Base-by-base conservation (phyloP, 2,888 invertebrate species). In the Bimastos eiseni region DNA sequence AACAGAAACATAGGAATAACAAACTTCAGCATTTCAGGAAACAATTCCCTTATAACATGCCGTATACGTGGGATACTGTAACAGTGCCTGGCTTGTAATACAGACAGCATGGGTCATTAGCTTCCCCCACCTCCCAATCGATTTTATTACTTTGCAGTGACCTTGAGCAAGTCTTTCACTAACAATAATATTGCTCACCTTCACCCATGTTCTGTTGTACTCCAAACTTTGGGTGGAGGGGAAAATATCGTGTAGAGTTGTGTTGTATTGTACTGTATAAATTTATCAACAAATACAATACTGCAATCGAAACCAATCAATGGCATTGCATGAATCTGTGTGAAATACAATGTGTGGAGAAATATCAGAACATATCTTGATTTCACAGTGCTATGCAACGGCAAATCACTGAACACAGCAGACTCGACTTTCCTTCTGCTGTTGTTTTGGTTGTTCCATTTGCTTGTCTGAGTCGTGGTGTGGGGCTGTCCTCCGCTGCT, bases 401-500 rank as follows among this genome's bases (percentile, higher is more conserved):
- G 70, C n/a, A 70, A n/a, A n/a, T 89, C 89, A 91, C 90, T 91
- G 91, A 13, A 91, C 83, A 17, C 41, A 34, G 84, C 91, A 91
- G 90, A 91, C 90, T 15, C 91, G 89, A 84, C 91, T 91, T 38
- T 91, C 89, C 38, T 49, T 38, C 44, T 89, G 89, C 34, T 38
- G 55, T 15, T 83, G 89, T 41, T 36, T 86, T 33, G 83, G 90
- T 49, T 70, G 70, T 70, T 8, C 70, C 4, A 30, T 8, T 70
- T 70, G 70, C 11, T n/a, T 70, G 70, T 70, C 70, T 2, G 70
- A 70, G 70, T 70, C 70, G 17, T 70, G 70, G 70, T 90, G 49
- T 13, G 90, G 88, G 38, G 55, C 55, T 24, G 34, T 70, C 34
- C 88, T 34, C 88, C 70, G 44, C 90, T 91, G 91, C 37, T 90